Base-by-base conservation (phyloP, 37 sponge, comb jelly and placozoan genomes). In the Crambe crambe region DNA sequence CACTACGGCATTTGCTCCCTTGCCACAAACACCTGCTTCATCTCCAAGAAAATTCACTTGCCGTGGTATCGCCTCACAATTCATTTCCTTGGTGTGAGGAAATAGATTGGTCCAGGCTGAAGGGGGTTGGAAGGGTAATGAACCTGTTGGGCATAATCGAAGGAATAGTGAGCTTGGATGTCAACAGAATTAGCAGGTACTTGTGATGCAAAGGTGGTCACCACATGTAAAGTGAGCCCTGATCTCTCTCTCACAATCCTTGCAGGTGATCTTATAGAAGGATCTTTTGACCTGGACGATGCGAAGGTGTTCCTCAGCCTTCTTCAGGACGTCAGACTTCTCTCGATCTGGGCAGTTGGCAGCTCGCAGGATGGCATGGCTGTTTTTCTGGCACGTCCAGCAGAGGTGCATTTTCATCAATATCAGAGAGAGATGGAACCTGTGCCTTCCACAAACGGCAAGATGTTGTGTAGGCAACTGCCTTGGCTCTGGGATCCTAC, bases 61-160 rank as follows among this genome's bases (percentile, higher is more conserved):
- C n/a, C n/a, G n/a, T n/a, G n/a, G n/a, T n/a, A 89, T 65, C 0
- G 69, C 74, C 62, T 89, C 89, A 68, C 89, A 89, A 80, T 61
- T 62, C n/a, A n/a, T n/a, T n/a, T n/a, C n/a, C n/a, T n/a, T n/a
- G n/a, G n/a, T n/a, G 51, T n/a, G n/a, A n/a, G n/a, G n/a, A n/a
- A n/a, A n/a, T n/a, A 47, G 6, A 47, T 6, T 47, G 51, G 51
- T 15, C 51, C 51, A 47, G 51, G 51, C 12, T 47, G 51, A 12
- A 47, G 51, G 12, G 51, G 51, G 51, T 47, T 47, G 6, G 51
- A 47, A 47, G 51, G 51, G 12, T 47, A 47, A 12, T 47, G 51
- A 6, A 47, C 51, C 51, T 47, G 51, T 47, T 47, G 51, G 51
- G 51, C 51, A 47, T 47, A 47, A 12, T 47, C 51, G 12, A 47